Percentiles rank a stretch among this genome's conserved stretches.
Evolutionary conservation across 2,797 vertebrate species (phyloP).

Genomic region (Phrynocephalus vlangalii): DNA sequence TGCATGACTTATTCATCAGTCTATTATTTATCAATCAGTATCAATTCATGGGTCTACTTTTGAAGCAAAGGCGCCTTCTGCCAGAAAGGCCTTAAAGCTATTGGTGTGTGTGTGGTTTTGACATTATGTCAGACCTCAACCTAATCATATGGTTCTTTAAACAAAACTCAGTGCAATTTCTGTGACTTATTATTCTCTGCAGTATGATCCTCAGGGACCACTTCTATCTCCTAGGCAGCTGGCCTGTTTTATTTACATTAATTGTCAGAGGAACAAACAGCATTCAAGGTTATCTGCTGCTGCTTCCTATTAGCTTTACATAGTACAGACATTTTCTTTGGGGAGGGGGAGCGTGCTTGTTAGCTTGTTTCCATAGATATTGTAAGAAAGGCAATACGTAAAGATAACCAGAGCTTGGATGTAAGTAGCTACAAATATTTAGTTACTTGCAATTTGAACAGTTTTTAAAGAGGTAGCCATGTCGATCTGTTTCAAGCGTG

Average conservation of each 20-base stretch:
- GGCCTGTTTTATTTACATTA: slow-evolving; percentile 33
- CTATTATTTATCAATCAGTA: slow-evolving; percentile 22
- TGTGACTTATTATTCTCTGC: slow-evolving; percentile 30
- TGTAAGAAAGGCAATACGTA: neutral
- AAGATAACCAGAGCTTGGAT: neutral
- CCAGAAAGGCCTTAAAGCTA: neutral
- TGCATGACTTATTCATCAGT: slow-evolving; percentile 7
- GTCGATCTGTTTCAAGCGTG: no score
- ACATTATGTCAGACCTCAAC: slow-evolving; percentile 12
- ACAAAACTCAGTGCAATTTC: slow-evolving; percentile 12
- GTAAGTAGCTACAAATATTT: neutral
- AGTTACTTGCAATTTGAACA: neutral
- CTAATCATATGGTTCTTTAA: no score
- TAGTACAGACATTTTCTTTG: neutral
- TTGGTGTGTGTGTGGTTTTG: no score
- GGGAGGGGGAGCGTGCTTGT: neutral
- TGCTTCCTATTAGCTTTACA: slow-evolving; percentile 22
- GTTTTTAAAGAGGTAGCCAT: neutral
- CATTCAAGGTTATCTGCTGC: slow-evolving; percentile 35
- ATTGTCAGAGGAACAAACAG: slow-evolving; percentile 29
- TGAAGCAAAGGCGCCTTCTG: neutral
- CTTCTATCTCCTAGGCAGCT: slow-evolving; percentile 24
- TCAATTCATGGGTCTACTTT: slow-evolving; percentile 5
- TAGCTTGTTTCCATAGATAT: slow-evolving; percentile 39
- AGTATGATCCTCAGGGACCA: slow-evolving; percentile 23